phyloP scores from a whole-genome alignment of 2,888 invertebrate species.

The Drosophila melanosoma region DNA sequence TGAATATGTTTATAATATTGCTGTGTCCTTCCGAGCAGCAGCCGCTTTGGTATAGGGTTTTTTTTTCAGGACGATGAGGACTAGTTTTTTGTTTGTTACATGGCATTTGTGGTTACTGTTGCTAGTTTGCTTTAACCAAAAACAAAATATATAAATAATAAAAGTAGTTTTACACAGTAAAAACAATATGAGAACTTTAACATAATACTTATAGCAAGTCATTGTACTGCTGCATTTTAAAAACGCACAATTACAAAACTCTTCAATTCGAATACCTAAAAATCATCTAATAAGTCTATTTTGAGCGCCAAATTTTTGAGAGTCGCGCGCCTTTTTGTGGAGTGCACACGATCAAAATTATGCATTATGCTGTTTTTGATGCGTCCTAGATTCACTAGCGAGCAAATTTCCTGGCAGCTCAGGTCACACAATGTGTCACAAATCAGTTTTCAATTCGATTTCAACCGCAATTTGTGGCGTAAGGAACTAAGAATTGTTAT shows the following conservation, averaged over 20 bases:
- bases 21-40: constrained; percentile 72
- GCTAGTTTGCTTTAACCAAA: constrained; percentile 76
- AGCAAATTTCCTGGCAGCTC: constrained; percentile 27
- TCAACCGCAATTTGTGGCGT: constrained; percentile 34
- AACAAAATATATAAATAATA: constrained; percentile 41
- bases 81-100: constrained; percentile 63
- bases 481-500: constrained; percentile 65
- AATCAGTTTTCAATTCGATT: constrained; percentile 49
- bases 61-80: constrained; percentile 53
- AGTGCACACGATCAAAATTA: constrained; percentile 13
- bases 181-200: constrained; percentile 54
- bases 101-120: constrained; percentile 69
- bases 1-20: constrained; percentile 73
- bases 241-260: constrained; percentile 66
- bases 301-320: constrained; percentile 80
- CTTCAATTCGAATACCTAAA: constrained; percentile 71
- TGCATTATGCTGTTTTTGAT: constrained; percentile 11
- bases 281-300: constrained; percentile 81
- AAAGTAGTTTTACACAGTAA: constrained; percentile 43
- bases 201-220: constrained; percentile 73
- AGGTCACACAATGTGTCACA: constrained; percentile 55
- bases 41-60: constrained; percentile 66
- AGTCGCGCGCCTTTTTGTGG: constrained; percentile 55
- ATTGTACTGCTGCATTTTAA: constrained; percentile 69
- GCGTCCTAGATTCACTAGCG: constrained; percentile 45